A percentile compares a stretch with the other conserved stretches of the same genome.
Conservation (phyloP, 2,113 vertebrate genomes). For the Microtus oregoni region DNA sequence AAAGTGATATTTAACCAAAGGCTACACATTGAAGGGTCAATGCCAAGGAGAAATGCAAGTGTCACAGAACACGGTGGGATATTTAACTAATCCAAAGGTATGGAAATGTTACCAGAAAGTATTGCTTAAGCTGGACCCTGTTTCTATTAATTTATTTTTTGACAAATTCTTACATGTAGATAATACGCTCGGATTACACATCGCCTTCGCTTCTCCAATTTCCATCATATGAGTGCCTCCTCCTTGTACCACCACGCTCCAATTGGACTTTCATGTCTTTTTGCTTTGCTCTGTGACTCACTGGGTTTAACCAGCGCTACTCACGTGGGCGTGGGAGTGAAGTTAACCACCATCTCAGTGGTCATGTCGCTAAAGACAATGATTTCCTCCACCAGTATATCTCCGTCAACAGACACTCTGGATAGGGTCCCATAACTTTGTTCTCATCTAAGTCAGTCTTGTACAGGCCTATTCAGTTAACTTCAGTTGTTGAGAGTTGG, state of each 20-base stretch:
- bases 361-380: neutral
- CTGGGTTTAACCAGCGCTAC: neutral
- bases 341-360: neutral
- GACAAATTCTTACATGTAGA: neutral
- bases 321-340: neutral
- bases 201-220: neutral
- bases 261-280: neutral
- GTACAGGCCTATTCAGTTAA: neutral
- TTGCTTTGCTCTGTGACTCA: neutral
- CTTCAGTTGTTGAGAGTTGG: neutral
- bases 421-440: neutral
- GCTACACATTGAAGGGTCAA: neutral
- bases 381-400: neutral
- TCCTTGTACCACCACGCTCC: neutral
- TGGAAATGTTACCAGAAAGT: neutral
- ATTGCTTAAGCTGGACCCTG: neutral
- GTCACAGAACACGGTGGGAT: neutral
- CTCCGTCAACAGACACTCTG: neutral
- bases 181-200: neutral
- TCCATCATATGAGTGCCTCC: neutral
- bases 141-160: neutral
- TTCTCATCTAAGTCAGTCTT: neutral
- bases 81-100: neutral
- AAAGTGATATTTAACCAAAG: neutral
- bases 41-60: neutral